Conservation (phyloP, 2,113 vertebrate species). For the Tinamus guttatus region DNA sequence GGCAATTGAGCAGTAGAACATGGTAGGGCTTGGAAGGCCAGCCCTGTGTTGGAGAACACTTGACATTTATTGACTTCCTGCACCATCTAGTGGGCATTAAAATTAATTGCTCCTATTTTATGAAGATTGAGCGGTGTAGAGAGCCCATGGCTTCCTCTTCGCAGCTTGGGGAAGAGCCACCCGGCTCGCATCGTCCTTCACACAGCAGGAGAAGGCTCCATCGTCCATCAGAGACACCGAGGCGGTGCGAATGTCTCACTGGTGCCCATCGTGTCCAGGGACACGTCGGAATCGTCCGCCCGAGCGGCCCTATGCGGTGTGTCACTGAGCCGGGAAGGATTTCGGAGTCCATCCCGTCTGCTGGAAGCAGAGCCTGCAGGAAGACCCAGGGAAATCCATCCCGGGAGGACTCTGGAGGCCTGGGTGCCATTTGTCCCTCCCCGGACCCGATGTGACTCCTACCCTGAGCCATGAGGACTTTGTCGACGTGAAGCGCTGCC, state of each 20-base stretch:
- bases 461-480: neutral
- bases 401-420: neutral
- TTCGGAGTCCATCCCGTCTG: neutral
- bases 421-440: neutral
- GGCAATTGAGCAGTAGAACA: neutral
- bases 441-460: neutral
- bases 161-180: neutral
- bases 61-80: slow-evolving; percentile 76
- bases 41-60: slow-evolving; percentile 5
- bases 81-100: slow-evolving; percentile 74
- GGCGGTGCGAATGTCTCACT: fast-evolving
- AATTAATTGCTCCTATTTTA: slow-evolving; percentile 60
- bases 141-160: neutral
- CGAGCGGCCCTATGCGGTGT: neutral
- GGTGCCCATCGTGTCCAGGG: neutral
- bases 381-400: neutral
- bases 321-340: neutral
- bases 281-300: fast-evolving
- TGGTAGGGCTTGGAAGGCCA: slow-evolving; percentile 49
- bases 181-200: neutral
- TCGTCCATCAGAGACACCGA: neutral
- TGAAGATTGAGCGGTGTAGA: slow-evolving; percentile 4
- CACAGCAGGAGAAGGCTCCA: neutral
- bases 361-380: neutral
- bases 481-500: neutral